Evolutionary conservation across 2,797 vertebrate genomes (phyloP).

Genomic region (Borostomias antarcticus): DNA sequence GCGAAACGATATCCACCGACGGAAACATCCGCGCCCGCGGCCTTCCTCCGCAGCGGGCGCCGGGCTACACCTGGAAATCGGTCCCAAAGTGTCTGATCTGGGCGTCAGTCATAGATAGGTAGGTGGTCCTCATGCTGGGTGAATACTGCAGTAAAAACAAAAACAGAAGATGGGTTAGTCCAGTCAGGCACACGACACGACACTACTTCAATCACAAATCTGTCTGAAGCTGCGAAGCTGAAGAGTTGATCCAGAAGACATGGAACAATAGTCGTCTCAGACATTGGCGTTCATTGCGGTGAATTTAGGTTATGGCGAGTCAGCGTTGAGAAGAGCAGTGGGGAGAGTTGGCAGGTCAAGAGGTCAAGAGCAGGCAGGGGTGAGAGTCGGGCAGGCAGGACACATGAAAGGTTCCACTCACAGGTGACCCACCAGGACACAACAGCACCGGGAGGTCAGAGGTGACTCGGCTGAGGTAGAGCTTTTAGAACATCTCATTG

Average conservation of each 20-base stretch:
- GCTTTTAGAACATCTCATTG: constrained; percentile 13
- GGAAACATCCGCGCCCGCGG: too few relatives aligned
- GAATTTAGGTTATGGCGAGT: constrained; percentile 7
- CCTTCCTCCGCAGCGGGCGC: constrained; percentile 20
- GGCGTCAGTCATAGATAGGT: constrained; percentile 91
- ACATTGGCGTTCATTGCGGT: constrained; percentile 12
- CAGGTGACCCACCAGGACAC: constrained; percentile 38
- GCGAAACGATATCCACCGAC: too few relatives aligned
- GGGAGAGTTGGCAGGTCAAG: background rate
- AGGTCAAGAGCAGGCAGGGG: constrained; percentile 29
- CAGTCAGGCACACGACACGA: background rate
- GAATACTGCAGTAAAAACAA: constrained; percentile 82
- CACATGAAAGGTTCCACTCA: constrained; percentile 46
- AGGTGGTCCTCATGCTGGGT: constrained; percentile 94
- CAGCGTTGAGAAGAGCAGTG: constrained; percentile 4
- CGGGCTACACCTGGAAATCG: constrained; percentile 82
- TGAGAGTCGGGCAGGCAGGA: constrained; percentile 18
- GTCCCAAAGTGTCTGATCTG: constrained; percentile 80
- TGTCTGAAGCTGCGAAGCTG: constrained; percentile 15
- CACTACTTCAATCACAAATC: background rate
- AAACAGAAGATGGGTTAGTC: constrained; percentile 35
- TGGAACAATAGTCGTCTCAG: background rate
- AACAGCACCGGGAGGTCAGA: constrained; percentile 47
- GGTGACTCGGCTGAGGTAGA: constrained; percentile 30
- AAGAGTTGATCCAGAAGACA: background rate